A percentile compares a stretch with the other conserved stretches of the same genome.
Evolutionary conservation across 2,113 vertebrate genomes (phyloP).

Genomic region (Okapia johnstoni): DNA sequence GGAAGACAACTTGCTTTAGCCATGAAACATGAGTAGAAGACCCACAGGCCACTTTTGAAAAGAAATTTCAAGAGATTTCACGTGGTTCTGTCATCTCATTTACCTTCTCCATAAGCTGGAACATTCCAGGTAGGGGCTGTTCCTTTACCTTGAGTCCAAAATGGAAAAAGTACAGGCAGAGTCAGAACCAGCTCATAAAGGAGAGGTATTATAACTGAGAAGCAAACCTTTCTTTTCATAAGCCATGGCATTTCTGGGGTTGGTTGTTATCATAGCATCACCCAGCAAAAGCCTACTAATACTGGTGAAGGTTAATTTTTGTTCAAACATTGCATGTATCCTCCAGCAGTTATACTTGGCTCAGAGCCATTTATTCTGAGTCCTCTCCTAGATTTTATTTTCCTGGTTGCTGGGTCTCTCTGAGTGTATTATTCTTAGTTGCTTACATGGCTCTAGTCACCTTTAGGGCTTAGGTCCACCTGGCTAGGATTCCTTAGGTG

Average conservation of each 20-base stretch:
- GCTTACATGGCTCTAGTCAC: not conserved
- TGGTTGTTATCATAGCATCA: not conserved
- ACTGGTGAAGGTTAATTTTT: not conserved
- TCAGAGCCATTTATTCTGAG: not conserved
- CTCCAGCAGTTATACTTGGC: not conserved
- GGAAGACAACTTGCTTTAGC: not conserved
- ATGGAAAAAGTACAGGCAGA: not conserved
- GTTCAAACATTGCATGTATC: not conserved
- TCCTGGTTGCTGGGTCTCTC: not conserved
- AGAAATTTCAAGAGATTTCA: not conserved
- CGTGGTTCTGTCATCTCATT: not conserved
- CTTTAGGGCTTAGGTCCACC: not conserved
- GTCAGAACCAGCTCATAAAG: not conserved
- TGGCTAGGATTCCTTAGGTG: not conserved
- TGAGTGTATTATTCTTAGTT: not conserved
- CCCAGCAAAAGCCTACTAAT: not conserved
- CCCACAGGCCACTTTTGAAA: not conserved
- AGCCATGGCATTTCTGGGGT: not conserved
- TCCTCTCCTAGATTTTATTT: not conserved
- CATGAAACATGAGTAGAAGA: not conserved
- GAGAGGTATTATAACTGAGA: not conserved
- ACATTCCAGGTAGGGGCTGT: not conserved
- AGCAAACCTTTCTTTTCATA: not conserved
- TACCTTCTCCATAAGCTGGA: not conserved
- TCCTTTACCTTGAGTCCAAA: not conserved